Evolutionary conservation across 2,888 invertebrate genomes (phyloP), one percentile per base, ranked within the genome.

Genomic region (Raillietiella orientalis): DNA sequence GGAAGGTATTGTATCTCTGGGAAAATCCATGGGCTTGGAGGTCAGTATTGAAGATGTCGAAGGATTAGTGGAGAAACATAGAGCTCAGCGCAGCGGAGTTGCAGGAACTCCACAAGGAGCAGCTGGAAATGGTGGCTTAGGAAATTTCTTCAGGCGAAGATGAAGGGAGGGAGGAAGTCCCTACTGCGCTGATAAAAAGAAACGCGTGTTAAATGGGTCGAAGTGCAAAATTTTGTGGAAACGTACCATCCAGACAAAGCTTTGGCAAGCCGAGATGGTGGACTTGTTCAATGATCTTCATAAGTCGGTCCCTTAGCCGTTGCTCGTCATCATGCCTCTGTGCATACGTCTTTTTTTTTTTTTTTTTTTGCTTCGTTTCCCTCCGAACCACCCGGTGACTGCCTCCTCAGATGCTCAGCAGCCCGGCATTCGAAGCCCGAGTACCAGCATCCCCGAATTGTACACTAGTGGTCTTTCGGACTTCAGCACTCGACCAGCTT

Each of bases 1-100:
- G n/a, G n/a, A n/a, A n/a, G 29, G 29, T 8, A 30, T 26, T 30
- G 21, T 30, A 14, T 30, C 23, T 16, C n/a, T 30, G 25, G 26
- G 29, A 19, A 30, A 25, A 20, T 23, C 29, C 25, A 30, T 30
- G 29, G 29, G 29, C 23, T 17, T 30, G 22, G 29, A 22, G 27
- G 17, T 29, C 16, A 23, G 21, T 28, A 15, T 10, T 14, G 16
- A 14, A n/a, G 21, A 29, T 19, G 16, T 29, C 22, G 17, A 29
- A 4, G 29, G 28, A 21, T 14, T 28, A 6, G 28, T 28, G 13
- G 27, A 28, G 26, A 26, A 26, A 13, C 28, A 28, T 17, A 10
- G 14, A 22, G 22, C 22, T 22, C 9, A 22, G 9, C 6, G 8
- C 11, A 6, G 22, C 5, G 11, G 22, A 22, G 11, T 12, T 22